Conservation (phyloP, 1,140 invertebrate species). For the Heliothis subflexa region DNA sequence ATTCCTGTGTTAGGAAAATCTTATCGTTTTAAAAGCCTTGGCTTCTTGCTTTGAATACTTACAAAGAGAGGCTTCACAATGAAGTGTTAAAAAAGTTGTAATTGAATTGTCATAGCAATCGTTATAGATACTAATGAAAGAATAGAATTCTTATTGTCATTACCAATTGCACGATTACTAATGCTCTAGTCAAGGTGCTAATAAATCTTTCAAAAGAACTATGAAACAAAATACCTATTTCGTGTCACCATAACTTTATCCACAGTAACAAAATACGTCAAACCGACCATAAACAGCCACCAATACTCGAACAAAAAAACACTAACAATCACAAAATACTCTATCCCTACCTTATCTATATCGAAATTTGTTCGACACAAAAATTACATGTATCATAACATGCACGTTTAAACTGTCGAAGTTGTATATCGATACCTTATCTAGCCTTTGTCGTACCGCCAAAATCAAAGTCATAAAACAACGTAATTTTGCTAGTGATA, state of each 20-base stretch:
- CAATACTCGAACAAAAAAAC: constrained; percentile 21
- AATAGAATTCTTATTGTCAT: too few relatives aligned
- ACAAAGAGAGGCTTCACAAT: too few relatives aligned
- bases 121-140: too few relatives aligned
- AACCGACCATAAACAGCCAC: neutral
- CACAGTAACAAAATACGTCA: neutral
- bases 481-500: constrained; percentile 81
- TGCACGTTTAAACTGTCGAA: constrained; percentile 74
- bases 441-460: constrained; percentile 76
- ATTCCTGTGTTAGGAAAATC: neutral
- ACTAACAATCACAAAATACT: constrained; percentile 49
- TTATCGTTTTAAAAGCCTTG: too few relatives aligned
- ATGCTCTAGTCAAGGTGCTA: too few relatives aligned
- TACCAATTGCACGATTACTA: too few relatives aligned
- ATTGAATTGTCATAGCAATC: too few relatives aligned
- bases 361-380: constrained; percentile 82
- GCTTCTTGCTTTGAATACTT: too few relatives aligned
- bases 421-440: constrained; percentile 58
- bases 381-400: constrained; percentile 84
- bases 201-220: too few relatives aligned
- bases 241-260: too few relatives aligned
- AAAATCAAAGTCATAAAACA: constrained; percentile 85
- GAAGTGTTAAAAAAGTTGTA: too few relatives aligned
- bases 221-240: too few relatives aligned
- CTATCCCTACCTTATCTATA: constrained; percentile 71